Percentiles rank a stretch among this genome's conserved stretches.
Conservation (phyloP, 2,113 vertebrate genomes). For the Heterotis niloticus region DNA sequence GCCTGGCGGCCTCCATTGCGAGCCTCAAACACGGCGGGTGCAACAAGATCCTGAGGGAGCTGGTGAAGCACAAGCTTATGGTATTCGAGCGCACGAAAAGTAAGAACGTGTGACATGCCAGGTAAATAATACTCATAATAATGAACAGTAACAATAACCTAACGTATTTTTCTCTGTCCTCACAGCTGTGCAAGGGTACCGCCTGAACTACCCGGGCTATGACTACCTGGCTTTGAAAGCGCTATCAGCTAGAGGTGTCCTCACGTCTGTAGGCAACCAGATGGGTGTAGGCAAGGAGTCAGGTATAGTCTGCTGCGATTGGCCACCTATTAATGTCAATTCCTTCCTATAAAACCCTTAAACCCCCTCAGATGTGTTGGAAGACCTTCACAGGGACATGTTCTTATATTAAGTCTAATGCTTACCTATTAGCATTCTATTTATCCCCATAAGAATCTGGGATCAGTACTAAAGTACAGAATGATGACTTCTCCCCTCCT, state of each 20-base stretch:
- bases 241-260: conserved; percentile 78
- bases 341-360: too few relatives aligned
- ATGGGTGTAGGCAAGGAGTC: conserved; percentile 98
- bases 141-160: background rate
- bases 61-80: conserved; percentile 86
- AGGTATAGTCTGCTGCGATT: conserved; percentile 62
- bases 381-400: too few relatives aligned
- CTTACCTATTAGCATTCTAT: too few relatives aligned
- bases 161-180: conserved; percentile 26
- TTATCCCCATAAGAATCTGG: too few relatives aligned
- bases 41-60: conserved; percentile 87
- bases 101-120: conserved; percentile 57
- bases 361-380: too few relatives aligned
- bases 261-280: conserved; percentile 89
- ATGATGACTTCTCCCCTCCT: too few relatives aligned
- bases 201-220: conserved; percentile 86
- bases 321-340: too few relatives aligned
- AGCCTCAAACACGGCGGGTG: conserved; percentile 92
- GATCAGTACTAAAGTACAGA: too few relatives aligned
- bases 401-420: too few relatives aligned
- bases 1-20: conserved; percentile 89
- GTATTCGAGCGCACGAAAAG: conserved; percentile 83
- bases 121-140: background rate
- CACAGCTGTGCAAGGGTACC: conserved; percentile 88
- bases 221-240: conserved; percentile 93